Conservation (phyloP, 2,797 vertebrate species). For the Nothura maculosa region DNA sequence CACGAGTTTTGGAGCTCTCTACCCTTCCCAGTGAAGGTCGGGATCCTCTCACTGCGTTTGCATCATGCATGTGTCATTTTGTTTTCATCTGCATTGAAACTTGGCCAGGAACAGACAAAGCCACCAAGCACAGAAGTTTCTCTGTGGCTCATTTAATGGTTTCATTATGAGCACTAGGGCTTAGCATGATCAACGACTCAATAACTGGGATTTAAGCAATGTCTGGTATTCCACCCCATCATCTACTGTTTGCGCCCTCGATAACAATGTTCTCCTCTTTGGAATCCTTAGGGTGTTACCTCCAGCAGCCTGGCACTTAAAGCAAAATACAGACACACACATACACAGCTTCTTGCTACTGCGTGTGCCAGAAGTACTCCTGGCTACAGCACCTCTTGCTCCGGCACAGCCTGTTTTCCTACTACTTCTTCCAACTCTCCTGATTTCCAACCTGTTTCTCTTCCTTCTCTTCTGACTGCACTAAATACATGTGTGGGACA, state of each 20-base stretch:
- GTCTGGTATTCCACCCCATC: background rate
- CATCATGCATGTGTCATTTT: background rate
- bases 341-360: background rate
- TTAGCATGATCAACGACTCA: background rate
- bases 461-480: background rate
- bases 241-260: background rate
- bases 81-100: conserved; percentile 40
- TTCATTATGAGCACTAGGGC: background rate
- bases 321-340: background rate
- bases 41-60: background rate
- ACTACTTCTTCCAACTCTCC: background rate
- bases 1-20: background rate
- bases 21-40: background rate
- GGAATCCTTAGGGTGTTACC: background rate
- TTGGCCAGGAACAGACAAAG: conserved; percentile 35
- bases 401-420: background rate
- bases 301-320: background rate
- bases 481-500: background rate
- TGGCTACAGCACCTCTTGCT: background rate
- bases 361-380: background rate
- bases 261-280: background rate
- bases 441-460: background rate
- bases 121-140: background rate
- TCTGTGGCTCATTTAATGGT: conserved; percentile 19
- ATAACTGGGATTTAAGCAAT: background rate